Evolutionary conservation across 1,140 invertebrate species (phyloP).

Genomic region (Tribolium castaneum): DNA sequence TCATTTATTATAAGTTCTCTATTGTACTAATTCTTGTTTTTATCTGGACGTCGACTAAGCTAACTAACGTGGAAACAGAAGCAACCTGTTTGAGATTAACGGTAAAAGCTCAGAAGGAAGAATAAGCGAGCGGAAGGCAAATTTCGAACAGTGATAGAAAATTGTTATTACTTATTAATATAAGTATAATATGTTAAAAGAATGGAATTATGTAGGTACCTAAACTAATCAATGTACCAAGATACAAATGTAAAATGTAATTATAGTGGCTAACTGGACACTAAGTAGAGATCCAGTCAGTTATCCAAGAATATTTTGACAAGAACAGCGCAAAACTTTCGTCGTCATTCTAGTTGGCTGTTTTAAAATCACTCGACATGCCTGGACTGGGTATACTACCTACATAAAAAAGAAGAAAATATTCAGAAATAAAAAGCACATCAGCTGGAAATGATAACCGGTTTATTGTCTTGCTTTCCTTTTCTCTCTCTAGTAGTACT

Average conservation of each 20-base stretch:
- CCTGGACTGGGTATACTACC: conserved; percentile 58
- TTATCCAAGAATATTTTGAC: conserved; percentile 50
- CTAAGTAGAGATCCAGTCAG: conserved; percentile 55
- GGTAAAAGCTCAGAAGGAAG: background rate
- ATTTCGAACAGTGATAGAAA: background rate
- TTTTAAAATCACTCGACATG: conserved; percentile 57
- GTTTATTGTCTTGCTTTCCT: conserved; percentile 59
- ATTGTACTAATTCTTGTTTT: conserved; percentile 25
- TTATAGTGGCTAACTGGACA: conserved; percentile 56
- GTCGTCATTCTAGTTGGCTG: conserved; percentile 47
- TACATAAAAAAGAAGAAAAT: conserved; percentile 55
- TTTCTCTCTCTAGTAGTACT: conserved; percentile 60
- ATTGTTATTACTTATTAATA: background rate
- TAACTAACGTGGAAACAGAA: background rate
- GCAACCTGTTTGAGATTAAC: background rate
- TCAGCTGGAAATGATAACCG: conserved; percentile 63
- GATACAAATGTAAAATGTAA: conserved; percentile 53
- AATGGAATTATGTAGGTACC: no score
- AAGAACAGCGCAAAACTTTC: conserved; percentile 33
- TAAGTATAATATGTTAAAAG: background rate
- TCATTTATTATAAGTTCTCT: conserved; percentile 33
- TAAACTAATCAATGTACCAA: conserved; percentile 14
- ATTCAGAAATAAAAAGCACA: conserved; percentile 62
- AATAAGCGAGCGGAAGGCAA: background rate
- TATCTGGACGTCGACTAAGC: background rate